These are phyloP conservation scores for Tetraodon nigroviridis DNA, from an alignment of 2,113 vertebrate species.

Conservation along the genomic window DNA sequence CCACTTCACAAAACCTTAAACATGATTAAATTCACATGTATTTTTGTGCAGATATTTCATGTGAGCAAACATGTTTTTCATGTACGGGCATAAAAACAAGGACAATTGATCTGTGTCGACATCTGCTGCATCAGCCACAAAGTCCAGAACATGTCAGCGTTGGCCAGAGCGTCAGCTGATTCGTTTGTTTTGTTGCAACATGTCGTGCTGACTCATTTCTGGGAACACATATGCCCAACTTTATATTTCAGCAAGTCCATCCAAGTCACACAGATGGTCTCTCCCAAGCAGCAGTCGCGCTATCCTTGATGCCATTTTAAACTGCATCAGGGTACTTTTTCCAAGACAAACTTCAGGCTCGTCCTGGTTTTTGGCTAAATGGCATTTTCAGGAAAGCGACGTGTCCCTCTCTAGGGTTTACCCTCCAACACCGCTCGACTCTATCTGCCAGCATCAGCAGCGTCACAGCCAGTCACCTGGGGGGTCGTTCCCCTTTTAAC, in stretches of 20 bases:
- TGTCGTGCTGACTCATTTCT: conserved; percentile 31
- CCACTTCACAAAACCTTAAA: background rate
- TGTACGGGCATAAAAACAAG: background rate
- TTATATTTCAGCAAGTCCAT: conserved; percentile 8
- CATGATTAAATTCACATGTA: no score
- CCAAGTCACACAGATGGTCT: background rate
- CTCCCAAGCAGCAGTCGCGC: conserved; percentile 27
- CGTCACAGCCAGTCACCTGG: conserved; percentile 54
- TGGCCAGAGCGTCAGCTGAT: conserved; percentile 15
- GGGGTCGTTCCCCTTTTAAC: conserved; percentile 54
- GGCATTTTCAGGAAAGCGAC: conserved; percentile 14
- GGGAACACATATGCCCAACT: conserved; percentile 15
- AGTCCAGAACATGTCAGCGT: conserved; percentile 14
- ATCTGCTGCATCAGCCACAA: conserved; percentile 14
- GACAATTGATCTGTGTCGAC: conserved; percentile 30
- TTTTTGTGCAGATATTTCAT: no score
- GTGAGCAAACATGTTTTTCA: background rate
- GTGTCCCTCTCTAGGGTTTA: conserved; percentile 57
- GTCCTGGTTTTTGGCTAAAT: conserved; percentile 41
- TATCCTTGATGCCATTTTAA: conserved; percentile 4
- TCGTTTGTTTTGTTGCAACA: conserved; percentile 60
- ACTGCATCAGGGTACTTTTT: background rate
- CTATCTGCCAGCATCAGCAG: conserved; percentile 70
- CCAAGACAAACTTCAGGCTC: conserved; percentile 51
- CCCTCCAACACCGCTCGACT: conserved; percentile 61